phyloP scores from a whole-genome alignment of 2,113 vertebrate species.

The Callionymus lyra region DNA sequence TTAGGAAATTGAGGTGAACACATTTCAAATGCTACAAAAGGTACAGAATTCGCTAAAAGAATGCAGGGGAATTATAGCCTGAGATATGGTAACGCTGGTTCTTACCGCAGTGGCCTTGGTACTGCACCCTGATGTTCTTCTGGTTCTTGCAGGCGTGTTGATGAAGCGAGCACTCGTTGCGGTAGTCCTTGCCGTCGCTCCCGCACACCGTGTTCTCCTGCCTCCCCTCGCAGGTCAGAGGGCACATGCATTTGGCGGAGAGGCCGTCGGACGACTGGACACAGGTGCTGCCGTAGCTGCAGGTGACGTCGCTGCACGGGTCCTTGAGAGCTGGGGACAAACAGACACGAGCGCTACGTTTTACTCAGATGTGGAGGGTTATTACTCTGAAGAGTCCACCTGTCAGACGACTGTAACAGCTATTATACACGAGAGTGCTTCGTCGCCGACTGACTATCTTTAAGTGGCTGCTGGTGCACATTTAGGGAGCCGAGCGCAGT shows the following conservation, averaged over 20 bases:
- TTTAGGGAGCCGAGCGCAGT: constrained; percentile 24
- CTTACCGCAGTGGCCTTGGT: constrained; percentile 83
- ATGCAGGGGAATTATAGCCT: background rate
- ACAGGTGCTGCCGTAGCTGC: constrained; percentile 91
- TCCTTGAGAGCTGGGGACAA: constrained; percentile 75
- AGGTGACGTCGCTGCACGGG: constrained; percentile 80
- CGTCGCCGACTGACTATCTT: constrained; percentile 26
- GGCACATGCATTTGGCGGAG: constrained; percentile 82
- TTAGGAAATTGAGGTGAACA: too few relatives aligned
- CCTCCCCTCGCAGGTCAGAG: constrained; percentile 65
- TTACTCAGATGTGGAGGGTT: constrained; percentile 12
- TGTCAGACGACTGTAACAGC: constrained; percentile 19
- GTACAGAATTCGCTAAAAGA: too few relatives aligned
- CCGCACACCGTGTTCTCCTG: constrained; percentile 73
- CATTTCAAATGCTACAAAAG: too few relatives aligned
- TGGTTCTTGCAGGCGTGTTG: constrained; percentile 78
- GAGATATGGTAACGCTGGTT: background rate
- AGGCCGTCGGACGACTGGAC: constrained; percentile 76
- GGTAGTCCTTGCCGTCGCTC: constrained; percentile 85
- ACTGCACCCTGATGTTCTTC: constrained; percentile 81
- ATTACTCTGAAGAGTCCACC: constrained; percentile 7
- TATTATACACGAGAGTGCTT: constrained; percentile 14
- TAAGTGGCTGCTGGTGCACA: constrained; percentile 25
- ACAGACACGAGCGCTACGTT: background rate
- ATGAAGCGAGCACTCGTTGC: constrained; percentile 79